These are phyloP conservation scores for Perizoma affinitatum DNA, from an alignment of 2,888 invertebrate genomes.

Conservation along the genomic window DNA sequence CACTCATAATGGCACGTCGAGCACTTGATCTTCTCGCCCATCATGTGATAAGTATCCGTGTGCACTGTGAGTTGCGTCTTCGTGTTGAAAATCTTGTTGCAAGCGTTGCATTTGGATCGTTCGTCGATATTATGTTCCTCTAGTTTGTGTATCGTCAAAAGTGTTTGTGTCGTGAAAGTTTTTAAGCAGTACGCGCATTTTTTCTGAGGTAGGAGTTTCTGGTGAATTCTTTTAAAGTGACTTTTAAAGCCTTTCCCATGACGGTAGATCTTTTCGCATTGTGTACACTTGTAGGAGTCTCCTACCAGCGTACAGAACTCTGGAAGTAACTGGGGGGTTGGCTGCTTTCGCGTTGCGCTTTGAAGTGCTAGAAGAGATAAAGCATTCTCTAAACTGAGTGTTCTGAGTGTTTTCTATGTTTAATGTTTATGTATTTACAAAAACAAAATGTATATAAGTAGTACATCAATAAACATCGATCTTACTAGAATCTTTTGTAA, in stretches of 20 bases:
- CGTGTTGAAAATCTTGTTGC: slow-evolving; percentile 62
- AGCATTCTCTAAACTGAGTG: background rate
- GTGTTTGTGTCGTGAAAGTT: background rate
- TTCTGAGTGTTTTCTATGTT: background rate
- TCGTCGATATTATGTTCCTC: slow-evolving; percentile 65
- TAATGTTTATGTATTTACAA: no score
- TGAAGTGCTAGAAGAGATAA: background rate
- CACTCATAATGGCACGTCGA: slow-evolving; percentile 66
- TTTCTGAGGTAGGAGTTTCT: background rate
- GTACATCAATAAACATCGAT: background rate
- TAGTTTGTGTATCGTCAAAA: slow-evolving; percentile 52
- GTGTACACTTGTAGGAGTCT: background rate
- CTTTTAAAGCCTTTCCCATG: background rate
- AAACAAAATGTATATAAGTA: background rate
- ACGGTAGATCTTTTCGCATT: background rate
- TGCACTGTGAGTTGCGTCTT: slow-evolving; percentile 61
- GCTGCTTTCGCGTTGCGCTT: background rate
- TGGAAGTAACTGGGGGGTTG: background rate
- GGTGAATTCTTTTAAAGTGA: background rate
- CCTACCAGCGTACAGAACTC: background rate
- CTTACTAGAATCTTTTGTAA: no score
- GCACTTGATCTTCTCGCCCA: slow-evolving; percentile 65
- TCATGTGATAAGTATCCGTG: slow-evolving; percentile 68
- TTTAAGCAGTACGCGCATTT: background rate
- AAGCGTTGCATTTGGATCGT: slow-evolving; percentile 67